These are phyloP conservation scores for Pipistrellus nathusii DNA, from an alignment of 2,797 vertebrate genomes.

Conservation along the genomic window DNA sequence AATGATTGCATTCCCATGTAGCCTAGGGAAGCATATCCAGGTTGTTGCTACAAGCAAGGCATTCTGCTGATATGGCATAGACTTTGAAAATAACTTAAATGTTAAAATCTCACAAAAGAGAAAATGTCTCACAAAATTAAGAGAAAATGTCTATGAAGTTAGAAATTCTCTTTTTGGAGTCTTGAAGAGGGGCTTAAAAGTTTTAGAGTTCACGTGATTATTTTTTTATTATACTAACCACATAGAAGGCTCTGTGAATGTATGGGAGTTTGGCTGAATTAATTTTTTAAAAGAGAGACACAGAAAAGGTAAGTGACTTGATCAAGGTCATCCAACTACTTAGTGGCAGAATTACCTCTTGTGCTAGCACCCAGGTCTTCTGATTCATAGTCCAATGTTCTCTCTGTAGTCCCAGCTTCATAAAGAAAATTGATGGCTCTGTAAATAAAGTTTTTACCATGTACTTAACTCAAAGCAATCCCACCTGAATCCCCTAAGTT, in stretches of 20 bases:
- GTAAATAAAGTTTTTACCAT: conserved; percentile 55
- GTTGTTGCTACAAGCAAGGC: not conserved
- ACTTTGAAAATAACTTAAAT: conserved; percentile 37
- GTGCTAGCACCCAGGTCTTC: not conserved
- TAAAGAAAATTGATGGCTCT: conserved; percentile 57
- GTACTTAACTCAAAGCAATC: conserved; percentile 67
- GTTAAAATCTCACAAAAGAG: not conserved
- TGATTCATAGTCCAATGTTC: conserved; percentile 1
- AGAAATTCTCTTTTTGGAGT: not conserved
- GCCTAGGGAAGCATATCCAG: not conserved
- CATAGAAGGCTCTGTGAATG: not conserved
- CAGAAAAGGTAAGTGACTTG: conserved; percentile 27
- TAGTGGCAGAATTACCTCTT: not conserved
- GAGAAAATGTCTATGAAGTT: conserved; percentile 36
- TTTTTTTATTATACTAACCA: conserved; percentile 1
- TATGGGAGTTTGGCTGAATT: not conserved
- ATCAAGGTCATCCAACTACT: conserved; percentile 43
- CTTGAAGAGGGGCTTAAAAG: not conserved
- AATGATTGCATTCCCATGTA: not conserved
- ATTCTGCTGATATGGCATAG: not conserved
- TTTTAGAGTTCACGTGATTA: not conserved
- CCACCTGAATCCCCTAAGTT: conserved; percentile 44
- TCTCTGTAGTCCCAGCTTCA: not conserved
- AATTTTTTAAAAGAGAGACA: not conserved
- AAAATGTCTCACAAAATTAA: conserved; percentile 28